Evolutionary conservation across 2,888 invertebrate genomes (phyloP), one percentile per base, ranked within the genome.

Genomic region (Chorisops tibialis): DNA sequence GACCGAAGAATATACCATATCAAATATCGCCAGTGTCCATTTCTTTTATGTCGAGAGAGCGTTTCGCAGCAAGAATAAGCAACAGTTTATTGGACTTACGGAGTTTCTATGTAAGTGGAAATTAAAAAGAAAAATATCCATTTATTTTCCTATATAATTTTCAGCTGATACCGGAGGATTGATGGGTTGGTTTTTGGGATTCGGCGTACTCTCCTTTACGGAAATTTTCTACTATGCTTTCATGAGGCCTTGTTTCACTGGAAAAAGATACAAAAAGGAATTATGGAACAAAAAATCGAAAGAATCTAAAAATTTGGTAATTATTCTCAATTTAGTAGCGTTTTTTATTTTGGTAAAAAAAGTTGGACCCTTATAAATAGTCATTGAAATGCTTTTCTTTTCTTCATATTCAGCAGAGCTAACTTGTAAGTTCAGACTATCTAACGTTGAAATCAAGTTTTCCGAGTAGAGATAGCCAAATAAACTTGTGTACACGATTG

Each of bases 121-220:
- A 22, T n/a, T 22, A 41, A 6, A 3, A 1, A 41, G 7, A 37
- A 37, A 9, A 12, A 7, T 37, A 37, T 37, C 7, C n/a, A 5
- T 41, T 14, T 11, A 11, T 41, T 9, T 41, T 41, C n/a, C n/a
- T 41, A 2, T 9, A 30, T 48, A 45, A 24, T 52, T 81, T 83
- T 43, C 78, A 91, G 91, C 91, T 0, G 88, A 87, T 72, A 87
- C 88, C 1, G 91, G 91, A 21, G 91, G 91, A 4, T 79, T 91
- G 4, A 79, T 91, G 19, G 89, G 91, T 1, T 79, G 91, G 1
- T 91, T 89, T 75, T 82, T 91, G 82, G 91, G 91, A 0, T 91
- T 91, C 75, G 91, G 91, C 71, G 84, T 90, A 68, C 81, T 91
- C 71, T 90, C 90, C 66, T 79, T 85, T 0, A 83, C 88, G 12